Evolutionary conservation across 2,113 vertebrate genomes (phyloP), one percentile per base, ranked within the genome.

Genomic region (Physeter macrocephalus): DNA sequence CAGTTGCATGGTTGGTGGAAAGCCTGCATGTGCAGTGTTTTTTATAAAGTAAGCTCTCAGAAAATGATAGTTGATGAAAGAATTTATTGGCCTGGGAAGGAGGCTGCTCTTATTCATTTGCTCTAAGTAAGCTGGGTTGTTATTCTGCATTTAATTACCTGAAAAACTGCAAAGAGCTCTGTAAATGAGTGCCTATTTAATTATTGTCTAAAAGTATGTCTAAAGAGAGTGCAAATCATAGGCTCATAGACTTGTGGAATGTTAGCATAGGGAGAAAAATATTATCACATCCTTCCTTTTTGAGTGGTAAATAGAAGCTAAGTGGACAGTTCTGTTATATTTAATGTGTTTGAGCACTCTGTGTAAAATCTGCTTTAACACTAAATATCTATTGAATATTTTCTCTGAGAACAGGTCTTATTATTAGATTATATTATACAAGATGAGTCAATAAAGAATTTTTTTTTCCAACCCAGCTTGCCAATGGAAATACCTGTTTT

Each of bases 401-500:
- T 98, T 98, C 98, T 98, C 94, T 95, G 98, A 98, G 98, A 98
- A 98, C 93, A 96, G 69, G 64, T 95, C 97, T 98, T 98, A 96
- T 98, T 98, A 99, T 99, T 99, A 98, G 98, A 98, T 99, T 98
- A 99, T 96, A 96, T 98, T 98, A 98, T 98, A 98, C 86, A 96
- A 98, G 98, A 98, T 98, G 98, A 98, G 98, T 98, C 98, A 98
- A 98, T 98, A 98, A 98, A 97, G 97, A 90, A 97, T 96, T 98
- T 98, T 98, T 83, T 82, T 66, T 96, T 96, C 97, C 97, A 97
- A 97, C 94, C 91, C 97, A 98, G 98, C 93, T 93, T 98, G 98
- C 98, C 98, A 98, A 98, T 98, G 98, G 98, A 98, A 99, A 98
- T 98, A 98, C 96, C 98, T 98, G 94, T 93, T 98, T 98, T 97